Evolutionary conservation across 2,113 vertebrate species (phyloP).

Genomic region (Brachypteracias leptosomus): DNA sequence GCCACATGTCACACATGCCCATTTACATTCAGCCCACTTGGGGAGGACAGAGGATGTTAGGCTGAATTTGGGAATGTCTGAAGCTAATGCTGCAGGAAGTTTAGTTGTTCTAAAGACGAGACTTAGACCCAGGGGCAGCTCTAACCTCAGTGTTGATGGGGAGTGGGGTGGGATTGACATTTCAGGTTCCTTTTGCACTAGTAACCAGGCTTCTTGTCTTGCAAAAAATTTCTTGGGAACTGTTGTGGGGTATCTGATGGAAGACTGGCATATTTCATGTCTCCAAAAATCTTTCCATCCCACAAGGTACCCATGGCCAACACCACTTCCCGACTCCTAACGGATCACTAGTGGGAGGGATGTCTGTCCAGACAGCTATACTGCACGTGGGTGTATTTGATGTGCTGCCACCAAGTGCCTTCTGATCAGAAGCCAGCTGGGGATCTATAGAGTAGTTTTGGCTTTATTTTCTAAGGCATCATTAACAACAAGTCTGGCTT

Average conservation of each 20-base stretch:
- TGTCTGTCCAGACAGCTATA: constrained; percentile 18
- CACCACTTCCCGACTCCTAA: not conserved
- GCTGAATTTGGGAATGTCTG: not conserved
- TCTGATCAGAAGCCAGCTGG: constrained; percentile 52
- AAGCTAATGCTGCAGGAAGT: not conserved
- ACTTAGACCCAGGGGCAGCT: not conserved
- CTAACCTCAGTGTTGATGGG: not conserved
- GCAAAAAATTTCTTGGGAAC: not conserved
- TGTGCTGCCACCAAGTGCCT: constrained; percentile 45
- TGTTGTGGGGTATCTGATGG: not conserved
- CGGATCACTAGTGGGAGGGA: not conserved
- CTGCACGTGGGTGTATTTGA: constrained; percentile 50
- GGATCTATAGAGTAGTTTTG: constrained; percentile 16
- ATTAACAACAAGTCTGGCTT: constrained; percentile 1
- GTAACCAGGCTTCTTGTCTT: not conserved
- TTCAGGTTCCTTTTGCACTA: not conserved
- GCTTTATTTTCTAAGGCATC: constrained; percentile 27
- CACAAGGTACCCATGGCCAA: not conserved
- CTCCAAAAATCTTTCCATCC: constrained; percentile 23
- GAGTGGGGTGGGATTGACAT: not conserved
- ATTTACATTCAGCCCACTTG: not conserved
- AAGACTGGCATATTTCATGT: not conserved
- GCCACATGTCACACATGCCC: not conserved
- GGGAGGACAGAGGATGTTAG: not conserved
- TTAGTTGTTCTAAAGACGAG: not conserved